Percentiles rank a stretch among this genome's conserved stretches.
Evolutionary conservation across 2,113 vertebrate species (phyloP).

Genomic region (Erythrocercus mccallii): DNA sequence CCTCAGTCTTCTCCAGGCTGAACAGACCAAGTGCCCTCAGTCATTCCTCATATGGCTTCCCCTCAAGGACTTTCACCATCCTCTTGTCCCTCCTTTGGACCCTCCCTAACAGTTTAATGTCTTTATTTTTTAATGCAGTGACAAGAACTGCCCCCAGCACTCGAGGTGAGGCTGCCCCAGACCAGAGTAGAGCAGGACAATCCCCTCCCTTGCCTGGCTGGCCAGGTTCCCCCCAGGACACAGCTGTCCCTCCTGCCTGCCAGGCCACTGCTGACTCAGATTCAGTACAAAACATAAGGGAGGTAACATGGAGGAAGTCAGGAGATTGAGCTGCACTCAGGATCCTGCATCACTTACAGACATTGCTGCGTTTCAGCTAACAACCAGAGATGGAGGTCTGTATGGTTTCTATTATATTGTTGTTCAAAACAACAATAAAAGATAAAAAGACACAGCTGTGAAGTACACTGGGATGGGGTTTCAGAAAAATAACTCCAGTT

Average conservation of each 20-base stretch:
- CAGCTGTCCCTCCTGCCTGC: rapidly evolving
- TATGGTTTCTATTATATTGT: not conserved
- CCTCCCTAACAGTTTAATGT: not conserved
- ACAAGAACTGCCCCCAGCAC: not conserved
- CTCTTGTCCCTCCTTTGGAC: not conserved
- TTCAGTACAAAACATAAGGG: not conserved
- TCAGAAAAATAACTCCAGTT: conserved; percentile 16
- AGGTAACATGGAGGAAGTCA: not conserved
- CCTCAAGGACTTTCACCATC: not conserved
- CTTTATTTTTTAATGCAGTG: not conserved
- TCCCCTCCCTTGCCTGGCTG: rapidly evolving
- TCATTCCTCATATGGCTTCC: not conserved
- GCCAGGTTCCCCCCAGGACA: rapidly evolving
- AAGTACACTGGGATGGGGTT: not conserved
- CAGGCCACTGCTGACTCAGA: not conserved
- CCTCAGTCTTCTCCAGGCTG: not conserved
- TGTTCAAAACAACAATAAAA: not conserved
- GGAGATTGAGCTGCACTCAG: not conserved
- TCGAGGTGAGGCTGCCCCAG: rapidly evolving
- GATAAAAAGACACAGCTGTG: conserved; percentile 3
- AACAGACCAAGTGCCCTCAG: not conserved
- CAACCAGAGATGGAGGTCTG: not conserved
- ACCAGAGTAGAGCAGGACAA: rapidly evolving
- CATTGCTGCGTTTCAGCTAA: not conserved
- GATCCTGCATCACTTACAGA: not conserved